These are phyloP conservation scores for Panurus biarmicus DNA, from an alignment of 2,113 vertebrate genomes.

Conservation along the genomic window DNA sequence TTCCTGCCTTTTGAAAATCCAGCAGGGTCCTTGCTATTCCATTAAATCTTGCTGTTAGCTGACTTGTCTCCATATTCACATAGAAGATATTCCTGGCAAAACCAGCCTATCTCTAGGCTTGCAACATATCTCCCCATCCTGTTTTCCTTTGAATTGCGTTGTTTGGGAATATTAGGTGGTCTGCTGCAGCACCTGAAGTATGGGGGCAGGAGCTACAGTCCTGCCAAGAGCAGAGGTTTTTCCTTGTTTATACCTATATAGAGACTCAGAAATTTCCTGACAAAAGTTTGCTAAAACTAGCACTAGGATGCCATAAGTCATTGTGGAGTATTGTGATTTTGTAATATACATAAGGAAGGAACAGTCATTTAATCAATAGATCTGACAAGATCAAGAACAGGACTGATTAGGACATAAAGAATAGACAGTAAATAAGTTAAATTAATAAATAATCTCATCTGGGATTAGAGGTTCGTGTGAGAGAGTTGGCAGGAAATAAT, in stretches of 20 bases:
- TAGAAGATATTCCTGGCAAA: not conserved
- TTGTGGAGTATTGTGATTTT: not conserved
- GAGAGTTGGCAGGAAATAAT: constrained; percentile 20
- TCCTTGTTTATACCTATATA: not conserved
- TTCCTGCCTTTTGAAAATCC: not conserved
- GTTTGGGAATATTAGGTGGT: not conserved
- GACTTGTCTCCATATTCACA: not conserved
- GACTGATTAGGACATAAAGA: not conserved
- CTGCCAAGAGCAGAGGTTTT: not conserved
- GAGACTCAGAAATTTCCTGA: not conserved
- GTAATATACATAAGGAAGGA: not conserved
- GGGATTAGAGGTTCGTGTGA: not conserved
- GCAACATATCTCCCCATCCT: not conserved
- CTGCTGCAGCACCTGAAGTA: not conserved
- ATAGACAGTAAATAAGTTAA: not conserved
- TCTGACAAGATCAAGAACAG: not conserved
- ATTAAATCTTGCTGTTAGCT: not conserved
- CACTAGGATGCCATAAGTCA: not conserved
- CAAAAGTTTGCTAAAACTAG: not conserved
- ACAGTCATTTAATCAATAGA: not conserved
- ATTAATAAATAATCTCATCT: not conserved
- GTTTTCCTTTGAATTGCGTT: not conserved
- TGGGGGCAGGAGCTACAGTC: not conserved
- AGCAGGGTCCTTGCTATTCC: accelerated
- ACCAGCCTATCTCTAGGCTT: not conserved